Base-by-base conservation (phyloP, 2,888 invertebrate genomes). In the Cheiracanthium punctorium region DNA sequence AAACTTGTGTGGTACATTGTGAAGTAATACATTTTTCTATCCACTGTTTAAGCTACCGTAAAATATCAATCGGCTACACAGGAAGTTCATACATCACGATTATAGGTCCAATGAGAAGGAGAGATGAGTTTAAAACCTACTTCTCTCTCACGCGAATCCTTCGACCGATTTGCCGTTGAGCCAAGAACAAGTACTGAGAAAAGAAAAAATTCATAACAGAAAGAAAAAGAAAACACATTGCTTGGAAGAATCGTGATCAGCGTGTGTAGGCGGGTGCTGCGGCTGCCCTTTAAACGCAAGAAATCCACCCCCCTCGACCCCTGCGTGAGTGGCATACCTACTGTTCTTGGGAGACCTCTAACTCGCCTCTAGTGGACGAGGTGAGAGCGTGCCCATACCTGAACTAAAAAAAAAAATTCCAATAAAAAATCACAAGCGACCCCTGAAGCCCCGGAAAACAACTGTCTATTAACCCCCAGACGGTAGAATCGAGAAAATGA, bases 211-310 rank as follows among this genome's bases (percentile, higher is more conserved):
- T 17, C 10, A n/a, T 12, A 0, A n/a, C 10, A 52, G 10, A 7
- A 10, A 17, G 17, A 8, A 28, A 48, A n/a, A 74, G 32, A 37
- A 20, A 74, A 75, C 33, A 75, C 29, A 14, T 20, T 29, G 69
- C 32, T 64, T 37, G 37, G 37, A 28, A 29, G 37, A 70, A 70
- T 79, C 79, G 79, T 79, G 79, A 79, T 70, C 70, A n/a, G 32
- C 70, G 79, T 69, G 79, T 70, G 79, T 79, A 69, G 79, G 79
- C 69, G 79, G 79, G 69, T 70, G 71, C 71, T 24, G 69, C 69
- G 29, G 69, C 32, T 69, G 32, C 69, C 69, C 69, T 69, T 32
- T 69, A 29, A 69, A 69, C 69, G 32, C 20, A 37, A 64, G 29
- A 69, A 30, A 30, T 29, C 69, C 52, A 29, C n/a, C 58, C 33